A percentile compares a stretch with the other conserved stretches of the same genome.
Evolutionary conservation across 2,797 vertebrate genomes (phyloP).

Genomic region (Avahi laniger): DNA sequence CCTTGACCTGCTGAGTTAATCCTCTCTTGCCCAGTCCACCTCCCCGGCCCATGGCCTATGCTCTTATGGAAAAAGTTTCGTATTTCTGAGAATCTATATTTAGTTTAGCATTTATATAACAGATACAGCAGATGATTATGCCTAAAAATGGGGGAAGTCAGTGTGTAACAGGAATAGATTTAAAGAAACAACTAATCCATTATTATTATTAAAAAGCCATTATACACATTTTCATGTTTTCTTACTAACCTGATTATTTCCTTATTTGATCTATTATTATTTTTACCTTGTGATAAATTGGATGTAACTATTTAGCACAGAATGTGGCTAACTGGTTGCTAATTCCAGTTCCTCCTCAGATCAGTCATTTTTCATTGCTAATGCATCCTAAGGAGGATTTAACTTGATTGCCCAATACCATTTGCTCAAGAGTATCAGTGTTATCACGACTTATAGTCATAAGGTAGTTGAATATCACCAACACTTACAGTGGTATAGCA

Average conservation of each 20-base stretch:
- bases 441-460: not conserved
- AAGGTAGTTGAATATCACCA: not conserved
- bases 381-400: not conserved
- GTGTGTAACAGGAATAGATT: not conserved
- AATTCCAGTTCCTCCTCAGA: not conserved
- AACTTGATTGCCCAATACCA: not conserved
- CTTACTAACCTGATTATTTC: not conserved
- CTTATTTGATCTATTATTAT: not conserved
- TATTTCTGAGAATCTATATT: not conserved
- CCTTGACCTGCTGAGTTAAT: not conserved
- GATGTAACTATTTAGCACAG: not conserved
- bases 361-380: not conserved
- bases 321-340: not conserved
- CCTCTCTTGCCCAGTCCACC: not conserved
- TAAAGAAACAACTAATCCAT: not conserved
- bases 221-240: not conserved
- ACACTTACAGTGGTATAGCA: not conserved
- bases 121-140: not conserved
- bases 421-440: not conserved
- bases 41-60: not conserved
- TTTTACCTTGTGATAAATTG: not conserved
- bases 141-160: not conserved
- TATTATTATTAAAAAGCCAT: not conserved
- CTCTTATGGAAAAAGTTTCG: not conserved
- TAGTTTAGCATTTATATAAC: not conserved